Percentiles rank a stretch among this genome's conserved stretches.
phyloP scores from a whole-genome alignment of 2,113 vertebrate genomes.

The Chionomys nivalis region DNA sequence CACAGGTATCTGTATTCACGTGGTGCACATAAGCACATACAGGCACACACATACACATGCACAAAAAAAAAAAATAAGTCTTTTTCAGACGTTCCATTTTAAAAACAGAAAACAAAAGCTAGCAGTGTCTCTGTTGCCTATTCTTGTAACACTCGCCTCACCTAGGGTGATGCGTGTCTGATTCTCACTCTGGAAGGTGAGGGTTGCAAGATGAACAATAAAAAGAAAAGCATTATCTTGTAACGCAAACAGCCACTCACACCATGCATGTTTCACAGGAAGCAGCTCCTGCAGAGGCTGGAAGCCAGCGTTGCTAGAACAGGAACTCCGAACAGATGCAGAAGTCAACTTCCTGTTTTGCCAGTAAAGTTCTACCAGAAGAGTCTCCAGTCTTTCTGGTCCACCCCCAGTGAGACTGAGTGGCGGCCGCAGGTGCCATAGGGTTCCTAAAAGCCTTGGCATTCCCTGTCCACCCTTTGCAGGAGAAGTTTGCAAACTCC shows the following conservation, averaged over 20 bases:
- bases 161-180: background rate
- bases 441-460: accelerated
- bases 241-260: background rate
- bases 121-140: background rate
- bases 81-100: background rate
- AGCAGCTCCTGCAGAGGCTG: background rate
- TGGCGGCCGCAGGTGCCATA: accelerated
- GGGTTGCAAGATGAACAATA: background rate
- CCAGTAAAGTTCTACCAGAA: background rate
- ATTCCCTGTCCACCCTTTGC: background rate
- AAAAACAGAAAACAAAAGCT: background rate
- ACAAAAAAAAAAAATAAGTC: background rate
- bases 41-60: background rate
- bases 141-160: background rate
- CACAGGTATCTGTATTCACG: background rate
- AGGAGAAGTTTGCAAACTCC: background rate
- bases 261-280: background rate
- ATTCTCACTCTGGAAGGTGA: background rate
- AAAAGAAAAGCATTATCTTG: background rate
- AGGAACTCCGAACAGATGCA: background rate
- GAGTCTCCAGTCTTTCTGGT: background rate
- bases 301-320: background rate
- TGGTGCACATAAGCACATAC: background rate
- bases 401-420: background rate
- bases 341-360: too few species aligned